Evolutionary conservation across 2,888 invertebrate genomes (phyloP).

Genomic region (Baccha elongata): DNA sequence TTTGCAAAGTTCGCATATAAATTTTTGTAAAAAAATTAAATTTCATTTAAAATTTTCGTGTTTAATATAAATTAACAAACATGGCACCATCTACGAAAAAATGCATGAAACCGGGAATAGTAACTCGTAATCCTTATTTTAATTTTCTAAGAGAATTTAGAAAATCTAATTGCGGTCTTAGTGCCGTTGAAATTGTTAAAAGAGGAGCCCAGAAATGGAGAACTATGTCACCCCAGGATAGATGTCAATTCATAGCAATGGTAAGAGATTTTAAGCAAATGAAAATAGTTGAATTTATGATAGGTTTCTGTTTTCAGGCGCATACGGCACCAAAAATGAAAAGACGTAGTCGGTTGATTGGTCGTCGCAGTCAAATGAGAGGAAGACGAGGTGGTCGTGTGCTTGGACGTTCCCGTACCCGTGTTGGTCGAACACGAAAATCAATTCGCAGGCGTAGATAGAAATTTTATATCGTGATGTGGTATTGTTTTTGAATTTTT

Average conservation of each 20-base stretch:
- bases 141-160: slow-evolving; percentile 22
- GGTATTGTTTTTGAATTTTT: too few species aligned
- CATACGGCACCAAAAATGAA: background rate
- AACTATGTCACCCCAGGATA: background rate
- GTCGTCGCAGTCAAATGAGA: background rate
- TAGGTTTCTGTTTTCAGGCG: background rate
- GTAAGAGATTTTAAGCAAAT: background rate
- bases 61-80: background rate
- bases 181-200: background rate
- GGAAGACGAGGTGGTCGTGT: background rate
- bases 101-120: background rate
- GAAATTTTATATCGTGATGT: too few species aligned
- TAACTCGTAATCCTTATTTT: slow-evolving; percentile 8
- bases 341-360: slow-evolving; percentile 1
- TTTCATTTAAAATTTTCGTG: too few species aligned
- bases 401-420: background rate
- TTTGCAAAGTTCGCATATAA: too few species aligned
- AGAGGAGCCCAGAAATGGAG: slow-evolving; percentile 6
- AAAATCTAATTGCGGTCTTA: background rate
- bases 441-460: background rate
- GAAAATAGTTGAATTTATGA: background rate
- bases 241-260: background rate
- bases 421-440: background rate
- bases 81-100: slow-evolving; percentile 11
- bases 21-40: too few species aligned